phyloP scores from a whole-genome alignment of 2,888 invertebrate genomes.

The Diadegma fenestrale region DNA sequence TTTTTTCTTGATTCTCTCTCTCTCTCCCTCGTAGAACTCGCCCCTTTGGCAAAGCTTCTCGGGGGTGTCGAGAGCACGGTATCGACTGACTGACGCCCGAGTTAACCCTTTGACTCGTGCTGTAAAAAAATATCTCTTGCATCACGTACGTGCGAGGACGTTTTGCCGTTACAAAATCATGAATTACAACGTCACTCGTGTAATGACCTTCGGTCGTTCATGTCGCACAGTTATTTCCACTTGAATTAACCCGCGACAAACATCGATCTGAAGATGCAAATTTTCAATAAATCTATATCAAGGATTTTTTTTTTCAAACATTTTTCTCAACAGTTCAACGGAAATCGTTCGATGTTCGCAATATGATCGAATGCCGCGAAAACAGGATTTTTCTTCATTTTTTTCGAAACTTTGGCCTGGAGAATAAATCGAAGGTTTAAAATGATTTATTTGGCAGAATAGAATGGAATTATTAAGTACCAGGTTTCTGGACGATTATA shows the following conservation, averaged over 20 bases:
- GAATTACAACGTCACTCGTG: neutral
- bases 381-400: neutral
- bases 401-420: neutral
- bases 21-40: no score
- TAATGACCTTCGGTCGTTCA: neutral
- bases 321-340: no score
- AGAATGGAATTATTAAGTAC: neutral
- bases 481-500: neutral
- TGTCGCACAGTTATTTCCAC: neutral
- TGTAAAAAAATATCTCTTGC: conserved; percentile 15
- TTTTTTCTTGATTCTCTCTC: conserved; percentile 43
- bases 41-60: conserved; percentile 46
- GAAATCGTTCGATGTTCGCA: no score
- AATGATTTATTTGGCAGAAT: neutral
- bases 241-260: neutral
- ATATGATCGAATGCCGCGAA: no score
- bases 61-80: conserved; percentile 58
- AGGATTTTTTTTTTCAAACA: neutral
- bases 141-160: conserved; percentile 11
- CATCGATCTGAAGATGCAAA: neutral
- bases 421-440: neutral
- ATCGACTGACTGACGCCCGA: conserved; percentile 59
- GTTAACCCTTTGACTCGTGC: conserved; percentile 47
- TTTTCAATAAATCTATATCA: neutral
- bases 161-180: conserved; percentile 23